Percentiles rank a stretch among this genome's conserved stretches.
These are phyloP conservation scores for Enteromius fasciolatus DNA, from an alignment of 2,797 vertebrate species.

Conservation along the genomic window DNA sequence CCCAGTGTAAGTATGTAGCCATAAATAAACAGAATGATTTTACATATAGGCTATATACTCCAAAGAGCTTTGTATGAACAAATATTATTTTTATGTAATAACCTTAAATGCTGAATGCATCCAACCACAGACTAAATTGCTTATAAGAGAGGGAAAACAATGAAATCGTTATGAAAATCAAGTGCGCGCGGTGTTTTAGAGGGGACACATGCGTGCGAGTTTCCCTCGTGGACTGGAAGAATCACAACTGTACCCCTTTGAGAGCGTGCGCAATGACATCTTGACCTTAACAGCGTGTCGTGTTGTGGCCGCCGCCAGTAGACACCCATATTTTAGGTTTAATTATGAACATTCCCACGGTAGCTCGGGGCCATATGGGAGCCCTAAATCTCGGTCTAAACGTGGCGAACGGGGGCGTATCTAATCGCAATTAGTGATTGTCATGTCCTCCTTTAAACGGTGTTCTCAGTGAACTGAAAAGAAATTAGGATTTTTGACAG, in stretches of 20 bases:
- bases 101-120: neutral
- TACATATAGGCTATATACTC: neutral
- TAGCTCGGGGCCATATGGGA: constrained; percentile 77
- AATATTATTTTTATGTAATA: neutral
- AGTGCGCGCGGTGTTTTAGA: neutral
- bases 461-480: constrained; percentile 62
- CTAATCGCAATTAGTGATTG: constrained; percentile 83
- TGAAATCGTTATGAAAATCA: neutral
- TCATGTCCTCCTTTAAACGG: constrained; percentile 73
- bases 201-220: constrained; percentile 29
- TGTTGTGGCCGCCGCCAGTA: constrained; percentile 70
- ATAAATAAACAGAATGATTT: neutral
- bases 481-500: constrained; percentile 61
- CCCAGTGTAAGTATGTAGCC: neutral
- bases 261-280: constrained; percentile 68
- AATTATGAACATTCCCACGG: constrained; percentile 84
- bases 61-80: neutral
- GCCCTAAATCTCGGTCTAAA: constrained; percentile 79
- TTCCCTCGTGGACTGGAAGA: constrained; percentile 2
- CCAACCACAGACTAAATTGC: no score
- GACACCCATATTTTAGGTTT: constrained; percentile 80
- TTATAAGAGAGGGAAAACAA: neutral
- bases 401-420: constrained; percentile 76
- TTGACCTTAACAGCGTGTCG: constrained; percentile 81
- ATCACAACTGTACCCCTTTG: constrained; percentile 39